phyloP scores from a whole-genome alignment of 92 coral and sea anemone genomes.

The Blastomussa wellsi region DNA sequence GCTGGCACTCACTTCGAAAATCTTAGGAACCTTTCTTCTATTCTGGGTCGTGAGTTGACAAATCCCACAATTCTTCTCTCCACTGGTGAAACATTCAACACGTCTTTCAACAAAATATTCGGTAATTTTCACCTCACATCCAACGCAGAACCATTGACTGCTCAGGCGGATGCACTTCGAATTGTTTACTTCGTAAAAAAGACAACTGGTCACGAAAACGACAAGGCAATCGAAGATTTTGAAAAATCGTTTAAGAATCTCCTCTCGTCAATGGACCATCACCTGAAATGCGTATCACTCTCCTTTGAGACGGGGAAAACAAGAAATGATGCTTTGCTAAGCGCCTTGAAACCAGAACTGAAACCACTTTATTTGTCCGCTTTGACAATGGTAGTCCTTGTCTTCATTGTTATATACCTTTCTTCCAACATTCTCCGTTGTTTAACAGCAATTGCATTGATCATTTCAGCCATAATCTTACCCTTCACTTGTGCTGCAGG shows the following conservation, averaged over 20 bases:
- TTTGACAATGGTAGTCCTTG: neutral
- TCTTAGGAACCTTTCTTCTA: slow-evolving; percentile 18
- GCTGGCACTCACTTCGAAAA: slow-evolving; percentile 7
- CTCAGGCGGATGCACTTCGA: slow-evolving; percentile 22
- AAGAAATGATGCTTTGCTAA: neutral
- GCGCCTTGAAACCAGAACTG: neutral
- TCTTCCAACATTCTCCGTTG: neutral
- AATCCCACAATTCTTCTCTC: slow-evolving; percentile 6
- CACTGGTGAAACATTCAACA: slow-evolving; percentile 11
- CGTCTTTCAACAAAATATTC: neutral
- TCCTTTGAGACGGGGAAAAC: slow-evolving; percentile 14
- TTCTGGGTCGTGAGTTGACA: slow-evolving; percentile 8
- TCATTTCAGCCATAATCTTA: neutral
- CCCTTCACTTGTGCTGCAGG: slow-evolving; percentile 23
- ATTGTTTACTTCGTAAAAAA: slow-evolving; percentile 7
- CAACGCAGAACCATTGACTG: neutral
- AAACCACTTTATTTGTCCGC: slow-evolving; percentile 2
- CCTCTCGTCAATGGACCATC: neutral
- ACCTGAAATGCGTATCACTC: neutral
- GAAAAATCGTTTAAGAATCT: slow-evolving; percentile 14
- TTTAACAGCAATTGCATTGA: neutral
- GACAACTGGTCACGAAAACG: neutral
- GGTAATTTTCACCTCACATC: neutral
- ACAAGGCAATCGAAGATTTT: neutral
- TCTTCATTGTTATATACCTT: neutral